A percentile compares a stretch with the other conserved stretches of the same genome.
Evolutionary conservation across 2,797 vertebrate genomes (phyloP).

Genomic region (Yasuhikotakia modesta): DNA sequence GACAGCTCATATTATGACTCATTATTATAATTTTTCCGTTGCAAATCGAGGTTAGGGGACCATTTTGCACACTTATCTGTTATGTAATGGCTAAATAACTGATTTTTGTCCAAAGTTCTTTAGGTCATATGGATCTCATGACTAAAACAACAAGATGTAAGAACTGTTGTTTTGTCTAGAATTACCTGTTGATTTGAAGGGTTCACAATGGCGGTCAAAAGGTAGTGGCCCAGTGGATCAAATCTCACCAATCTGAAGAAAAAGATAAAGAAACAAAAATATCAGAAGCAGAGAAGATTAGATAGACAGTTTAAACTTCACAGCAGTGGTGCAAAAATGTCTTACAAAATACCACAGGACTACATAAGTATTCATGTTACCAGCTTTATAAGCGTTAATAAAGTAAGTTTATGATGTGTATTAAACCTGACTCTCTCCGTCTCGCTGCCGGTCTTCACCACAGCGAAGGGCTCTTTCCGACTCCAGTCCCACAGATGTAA

Average conservation of each 20-base stretch:
- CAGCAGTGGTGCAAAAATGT: not conserved
- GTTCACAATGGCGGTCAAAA: conserved; percentile 95
- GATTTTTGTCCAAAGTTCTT: too few relatives aligned
- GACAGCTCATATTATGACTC: too few relatives aligned
- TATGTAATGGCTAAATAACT: too few relatives aligned
- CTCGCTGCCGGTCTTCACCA: conserved; percentile 94
- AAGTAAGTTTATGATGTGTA: not conserved
- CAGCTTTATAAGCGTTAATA: not conserved
- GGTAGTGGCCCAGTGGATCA: conserved; percentile 94
- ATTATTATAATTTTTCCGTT: too few relatives aligned
- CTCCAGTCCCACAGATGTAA: conserved; percentile 99
- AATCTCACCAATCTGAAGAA: conserved; percentile 89
- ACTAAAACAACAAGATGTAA: not conserved
- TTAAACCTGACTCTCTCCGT: conserved; percentile 89
- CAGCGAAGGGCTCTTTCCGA: conserved; percentile 92
- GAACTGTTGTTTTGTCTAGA: too few relatives aligned
- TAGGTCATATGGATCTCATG: not conserved
- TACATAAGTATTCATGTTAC: too few relatives aligned
- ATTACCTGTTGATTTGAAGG: conserved; percentile 95
- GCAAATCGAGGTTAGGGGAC: too few relatives aligned
- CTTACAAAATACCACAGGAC: not conserved
- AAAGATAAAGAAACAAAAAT: too few relatives aligned
- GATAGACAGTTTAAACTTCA: not conserved
- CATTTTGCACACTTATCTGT: too few relatives aligned
- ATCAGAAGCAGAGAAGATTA: too few relatives aligned